Base-by-base conservation (phyloP, 92 coral and sea anemone species). In the Zoanthus sansibaricus region DNA sequence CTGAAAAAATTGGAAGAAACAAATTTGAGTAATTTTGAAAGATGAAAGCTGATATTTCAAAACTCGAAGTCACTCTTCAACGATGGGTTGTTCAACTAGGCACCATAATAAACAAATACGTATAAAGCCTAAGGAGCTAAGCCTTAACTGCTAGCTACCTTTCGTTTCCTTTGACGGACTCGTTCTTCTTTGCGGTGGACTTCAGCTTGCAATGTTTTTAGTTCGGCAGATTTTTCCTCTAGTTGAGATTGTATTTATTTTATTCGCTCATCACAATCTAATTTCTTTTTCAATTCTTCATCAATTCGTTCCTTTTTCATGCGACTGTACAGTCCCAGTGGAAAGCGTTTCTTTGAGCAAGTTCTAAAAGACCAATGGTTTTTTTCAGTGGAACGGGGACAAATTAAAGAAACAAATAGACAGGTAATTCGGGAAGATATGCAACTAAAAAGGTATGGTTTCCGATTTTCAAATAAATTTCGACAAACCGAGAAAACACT, bases 281-380 rank as follows among this genome's bases (percentile, higher is more conserved):
- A 49, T 49, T 49, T 61, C 54, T 49, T 49, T 3, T 49, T 1
- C 54, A 49, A 49, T 3, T 49, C 54, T n/a, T 1, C 54, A 3
- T 49, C 1, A 1, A 3, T 1, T 49, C 54, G 54, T 49, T 49
- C 54, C 54, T n/a, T n/a, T 49, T 49, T 1, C 1, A 33, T 1
- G 51, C n/a, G 86, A 82, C 86, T 82, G 86, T 64, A 68, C 76
- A 42, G 77, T 64, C 86, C 77, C 76, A 82, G 67, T 82, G 77
- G 76, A 33, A 82, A 82, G 86, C 86, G 58, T 82, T 82, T 82
- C 66, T 82, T 82, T 82, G 76, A 82, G 37, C 30, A 61, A 45
- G 86, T 59, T 66, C 86, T 82, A 82, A 82, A 82, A 82, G 59
- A 82, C 54, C 86, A 82, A 20, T 82, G 86, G 44, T 82, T 67